Evolutionary conservation across 2,888 invertebrate species (phyloP).

Genomic region (Geotrupes spiniger): DNA sequence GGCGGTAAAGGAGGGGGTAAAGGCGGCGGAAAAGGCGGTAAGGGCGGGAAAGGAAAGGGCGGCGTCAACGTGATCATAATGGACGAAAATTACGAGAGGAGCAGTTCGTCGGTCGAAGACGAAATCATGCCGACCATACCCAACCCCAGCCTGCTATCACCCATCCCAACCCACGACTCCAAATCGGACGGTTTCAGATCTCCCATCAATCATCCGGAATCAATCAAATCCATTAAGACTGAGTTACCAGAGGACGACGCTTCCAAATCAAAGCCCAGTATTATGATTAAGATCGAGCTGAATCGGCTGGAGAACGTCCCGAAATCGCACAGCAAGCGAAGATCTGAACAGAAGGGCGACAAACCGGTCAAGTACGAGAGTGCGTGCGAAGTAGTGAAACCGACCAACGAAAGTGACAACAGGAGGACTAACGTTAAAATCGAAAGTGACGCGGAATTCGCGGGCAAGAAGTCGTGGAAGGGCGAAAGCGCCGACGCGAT

Average conservation of each 20-base stretch:
- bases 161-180: slow-evolving; percentile 36
- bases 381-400: slow-evolving; percentile 17
- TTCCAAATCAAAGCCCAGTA: slow-evolving; percentile 17
- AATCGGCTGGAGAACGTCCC: slow-evolving; percentile 45
- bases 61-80: slow-evolving; percentile 66
- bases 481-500: slow-evolving; percentile 23
- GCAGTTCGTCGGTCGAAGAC: slow-evolving; percentile 48
- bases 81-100: slow-evolving; percentile 57
- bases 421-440: slow-evolving; percentile 28
- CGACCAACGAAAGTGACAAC: slow-evolving; percentile 24
- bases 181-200: slow-evolving; percentile 20
- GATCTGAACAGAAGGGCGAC: slow-evolving; percentile 53
- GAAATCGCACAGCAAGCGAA: slow-evolving; percentile 37
- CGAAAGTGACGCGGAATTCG: slow-evolving; percentile 30
- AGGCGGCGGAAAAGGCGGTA: slow-evolving; percentile 65
- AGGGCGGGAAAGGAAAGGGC: slow-evolving; percentile 62
- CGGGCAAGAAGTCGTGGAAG: slow-evolving; percentile 25
- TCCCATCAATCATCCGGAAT: slow-evolving; percentile 29
- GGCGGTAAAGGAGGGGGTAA: slow-evolving; percentile 69
- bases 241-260: slow-evolving; percentile 43
- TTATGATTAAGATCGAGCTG: slow-evolving; percentile 47
- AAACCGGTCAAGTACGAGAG: slow-evolving; percentile 34
- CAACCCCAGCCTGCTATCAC: slow-evolving; percentile 40
- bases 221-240: slow-evolving; percentile 47
- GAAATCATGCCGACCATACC: slow-evolving; percentile 38